A percentile compares a stretch with the other conserved stretches of the same genome.
phyloP scores from a whole-genome alignment of 1,140 invertebrate species.

The Elymnias hypermnestra region DNA sequence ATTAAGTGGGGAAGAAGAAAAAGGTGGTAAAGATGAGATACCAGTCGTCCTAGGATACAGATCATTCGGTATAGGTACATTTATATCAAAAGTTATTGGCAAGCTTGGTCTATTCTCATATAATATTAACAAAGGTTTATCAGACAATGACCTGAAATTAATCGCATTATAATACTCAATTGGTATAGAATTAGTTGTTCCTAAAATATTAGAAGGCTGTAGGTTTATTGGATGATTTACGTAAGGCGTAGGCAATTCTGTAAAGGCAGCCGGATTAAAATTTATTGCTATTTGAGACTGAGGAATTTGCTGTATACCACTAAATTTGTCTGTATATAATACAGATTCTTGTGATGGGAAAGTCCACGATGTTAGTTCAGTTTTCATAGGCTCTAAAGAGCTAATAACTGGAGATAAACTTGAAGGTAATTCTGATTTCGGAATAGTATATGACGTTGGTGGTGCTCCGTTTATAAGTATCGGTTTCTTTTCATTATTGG shows the following conservation, averaged over 20 bases:
- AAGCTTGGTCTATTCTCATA: constrained; percentile 10
- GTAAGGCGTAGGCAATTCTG: too few species aligned
- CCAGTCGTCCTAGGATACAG: constrained; percentile 28
- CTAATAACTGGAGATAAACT: background rate
- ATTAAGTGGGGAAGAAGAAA: too few species aligned
- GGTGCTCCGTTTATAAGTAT: background rate
- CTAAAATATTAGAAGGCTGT: too few species aligned
- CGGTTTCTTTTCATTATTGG: background rate
- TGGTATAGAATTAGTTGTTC: too few species aligned
- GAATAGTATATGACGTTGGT: background rate
- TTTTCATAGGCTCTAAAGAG: background rate
- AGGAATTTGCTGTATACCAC: too few species aligned
- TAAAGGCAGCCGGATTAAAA: too few species aligned
- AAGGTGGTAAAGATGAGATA: constrained; percentile 19
- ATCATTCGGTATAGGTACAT: constrained; percentile 26
- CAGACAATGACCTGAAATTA: constrained; percentile 1
- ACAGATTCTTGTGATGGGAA: background rate
- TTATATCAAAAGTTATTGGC: constrained; percentile 38
- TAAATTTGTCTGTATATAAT: too few species aligned
- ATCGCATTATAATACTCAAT: too few species aligned
- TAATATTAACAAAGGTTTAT: constrained; percentile 2
- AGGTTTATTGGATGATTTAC: too few species aligned
- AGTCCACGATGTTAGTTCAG: background rate
- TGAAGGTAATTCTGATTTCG: background rate
- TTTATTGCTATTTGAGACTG: too few species aligned